Evolutionary conservation across 2,113 vertebrate genomes (phyloP), one percentile per base, ranked within the genome.

Genomic region (Lucifuga dentata): DNA sequence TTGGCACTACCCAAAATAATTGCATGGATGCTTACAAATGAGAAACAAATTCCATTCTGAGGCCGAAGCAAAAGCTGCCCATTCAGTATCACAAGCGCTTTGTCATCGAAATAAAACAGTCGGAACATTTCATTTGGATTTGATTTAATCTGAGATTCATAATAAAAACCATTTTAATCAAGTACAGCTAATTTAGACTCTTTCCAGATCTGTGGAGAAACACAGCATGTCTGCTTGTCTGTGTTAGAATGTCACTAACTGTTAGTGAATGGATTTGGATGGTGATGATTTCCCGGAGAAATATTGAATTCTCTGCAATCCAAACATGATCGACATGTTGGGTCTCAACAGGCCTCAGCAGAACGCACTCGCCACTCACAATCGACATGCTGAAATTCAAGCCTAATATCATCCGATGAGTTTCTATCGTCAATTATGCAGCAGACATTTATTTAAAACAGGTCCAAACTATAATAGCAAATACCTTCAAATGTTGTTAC

Each of bases 1-100:
- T 95, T 94, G 93, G 90, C 89, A 90, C 68, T 83, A 89, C 87
- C 87, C 79, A 79, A 92, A 93, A 94, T 93, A 92, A 94, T 94
- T 94, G 94, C 80, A 83, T 76, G 86, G 87, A 81, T 90, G 92
- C 78, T 83, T 90, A 90, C 57, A 90, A 90, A 81, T 87, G 90
- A 91, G 85, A 90, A 87, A 89, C 80, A 71, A 65, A 82, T 73
- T 80, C 60, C 26, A 19, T 35, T 20, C 21, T 0, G 15, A 46
- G 33, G 38, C 59, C 32, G 55, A 60, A 35, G 36, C 32, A 58
- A 41, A 62, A 81, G 10, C 26, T 83, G 60, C n/a, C 36, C 49
- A 11, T 77, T 67, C 68, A 67, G 1, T 41, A 39, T 74, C 79
- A 45, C 73, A 38, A 44, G n/a, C 69, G 69, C 58, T 84, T 82